phyloP scores from a whole-genome alignment of 2,797 vertebrate species.

The Sebastolobus altivelis region DNA sequence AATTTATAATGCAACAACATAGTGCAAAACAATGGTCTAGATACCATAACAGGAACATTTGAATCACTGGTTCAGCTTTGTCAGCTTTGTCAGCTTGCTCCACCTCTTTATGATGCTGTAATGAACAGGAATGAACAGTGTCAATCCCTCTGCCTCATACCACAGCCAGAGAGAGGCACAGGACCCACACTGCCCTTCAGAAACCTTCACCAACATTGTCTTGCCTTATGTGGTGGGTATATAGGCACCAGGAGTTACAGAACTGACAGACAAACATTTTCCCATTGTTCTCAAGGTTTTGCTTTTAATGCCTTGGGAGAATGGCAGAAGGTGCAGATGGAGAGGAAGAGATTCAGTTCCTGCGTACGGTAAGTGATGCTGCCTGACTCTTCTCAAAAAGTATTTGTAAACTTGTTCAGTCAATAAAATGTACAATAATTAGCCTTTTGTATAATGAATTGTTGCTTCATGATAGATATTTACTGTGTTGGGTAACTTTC shows the following conservation, averaged over 20 bases:
- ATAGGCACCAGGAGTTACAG: slow-evolving; percentile 19
- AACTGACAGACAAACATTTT: slow-evolving; percentile 35
- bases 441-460: neutral
- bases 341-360: slow-evolving; percentile 94
- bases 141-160: slow-evolving; percentile 64
- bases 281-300: slow-evolving; percentile 52
- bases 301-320: slow-evolving; percentile 55
- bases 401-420: slow-evolving; percentile 1
- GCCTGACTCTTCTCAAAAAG: slow-evolving; percentile 12
- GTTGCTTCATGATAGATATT: neutral
- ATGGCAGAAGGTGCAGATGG: slow-evolving; percentile 94
- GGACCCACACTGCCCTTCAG: slow-evolving; percentile 56
- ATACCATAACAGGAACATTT: neutral
- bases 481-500: slow-evolving; percentile 16
- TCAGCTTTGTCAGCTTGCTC: slow-evolving; percentile 62
- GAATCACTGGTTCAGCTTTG: slow-evolving; percentile 20
- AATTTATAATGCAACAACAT: neutral
- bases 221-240: slow-evolving; percentile 38
- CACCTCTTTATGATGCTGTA: slow-evolving; percentile 76
- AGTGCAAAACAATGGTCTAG: neutral
- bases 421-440: neutral
- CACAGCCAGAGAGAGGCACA: slow-evolving; percentile 54
- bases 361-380: slow-evolving; percentile 91
- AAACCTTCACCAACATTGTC: slow-evolving; percentile 57
- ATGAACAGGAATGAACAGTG: slow-evolving; percentile 67